Conservation (phyloP, 1,140 invertebrate species). For the Drosophila nasuta region DNA sequence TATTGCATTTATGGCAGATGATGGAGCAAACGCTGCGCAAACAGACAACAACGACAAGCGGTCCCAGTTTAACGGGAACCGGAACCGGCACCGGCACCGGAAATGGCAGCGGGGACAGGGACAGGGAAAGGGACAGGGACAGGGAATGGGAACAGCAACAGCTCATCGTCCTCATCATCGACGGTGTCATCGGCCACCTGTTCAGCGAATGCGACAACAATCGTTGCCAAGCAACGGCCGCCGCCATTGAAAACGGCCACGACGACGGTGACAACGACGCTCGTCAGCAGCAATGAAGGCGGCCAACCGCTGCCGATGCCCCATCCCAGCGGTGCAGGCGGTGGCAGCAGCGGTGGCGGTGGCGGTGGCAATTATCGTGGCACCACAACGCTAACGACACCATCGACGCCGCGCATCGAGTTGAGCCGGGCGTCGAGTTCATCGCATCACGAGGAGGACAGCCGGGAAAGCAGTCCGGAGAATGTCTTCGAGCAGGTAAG, state of each 20-base stretch:
- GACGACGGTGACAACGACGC: constrained; percentile 66
- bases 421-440: constrained; percentile 94
- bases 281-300: constrained; percentile 71
- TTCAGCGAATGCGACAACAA: constrained; percentile 52
- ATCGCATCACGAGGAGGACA: constrained; percentile 92
- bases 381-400: constrained; percentile 86
- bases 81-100: constrained; percentile 22
- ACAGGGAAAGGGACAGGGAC: background rate
- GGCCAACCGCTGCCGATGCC: constrained; percentile 59
- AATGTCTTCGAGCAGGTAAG: constrained; percentile 85
- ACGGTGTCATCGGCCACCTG: constrained; percentile 67
- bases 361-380: constrained; percentile 53
- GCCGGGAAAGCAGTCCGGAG: constrained; percentile 90
- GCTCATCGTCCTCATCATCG: constrained; percentile 61
- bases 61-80: constrained; percentile 16
- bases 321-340: background rate
- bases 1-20: constrained; percentile 50
- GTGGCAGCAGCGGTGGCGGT: background rate
- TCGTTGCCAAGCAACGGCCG: constrained; percentile 72
- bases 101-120: constrained; percentile 27
- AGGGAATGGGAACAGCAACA: constrained; percentile 13
- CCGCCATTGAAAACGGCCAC: constrained; percentile 78
- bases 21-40: constrained; percentile 71
- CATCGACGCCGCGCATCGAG: constrained; percentile 93
- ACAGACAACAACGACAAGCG: constrained; percentile 61